phyloP scores from a whole-genome alignment of 2,888 invertebrate species.

The Hirtodrosophila duncani region DNA sequence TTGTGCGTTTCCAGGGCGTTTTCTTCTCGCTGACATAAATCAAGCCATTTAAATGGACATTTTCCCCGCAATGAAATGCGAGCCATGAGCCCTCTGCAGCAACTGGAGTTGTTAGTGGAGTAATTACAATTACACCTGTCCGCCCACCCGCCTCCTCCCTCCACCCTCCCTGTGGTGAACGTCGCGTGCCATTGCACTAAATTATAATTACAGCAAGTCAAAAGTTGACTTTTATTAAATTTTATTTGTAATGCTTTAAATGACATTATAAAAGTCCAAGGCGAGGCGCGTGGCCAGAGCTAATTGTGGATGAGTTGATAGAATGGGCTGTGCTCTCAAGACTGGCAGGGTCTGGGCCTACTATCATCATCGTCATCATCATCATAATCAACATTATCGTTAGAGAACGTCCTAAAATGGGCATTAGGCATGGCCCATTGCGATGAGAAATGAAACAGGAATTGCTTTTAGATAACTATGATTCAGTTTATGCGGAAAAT shows the following conservation, averaged over 20 bases:
- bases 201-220: conserved; percentile 65
- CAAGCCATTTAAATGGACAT: conserved; percentile 72
- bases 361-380: conserved; percentile 13
- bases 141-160: conserved; percentile 12
- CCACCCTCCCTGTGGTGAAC: conserved; percentile 4
- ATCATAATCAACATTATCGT: conserved; percentile 16
- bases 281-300: conserved; percentile 25
- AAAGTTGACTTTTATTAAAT: conserved; percentile 68
- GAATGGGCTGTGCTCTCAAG: neutral
- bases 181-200: conserved; percentile 63
- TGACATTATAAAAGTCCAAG: conserved; percentile 46
- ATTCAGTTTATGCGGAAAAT: too few relatives aligned
- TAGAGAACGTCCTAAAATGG: conserved; percentile 13
- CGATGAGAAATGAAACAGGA: conserved; percentile 10
- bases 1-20: conserved; percentile 22
- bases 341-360: neutral
- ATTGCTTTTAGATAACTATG: neutral
- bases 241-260: conserved; percentile 65
- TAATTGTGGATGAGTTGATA: conserved; percentile 35
- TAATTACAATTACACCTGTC: conserved; percentile 73
- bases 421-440: conserved; percentile 16
- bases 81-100: conserved; percentile 12
- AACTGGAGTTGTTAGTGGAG: conserved; percentile 24
- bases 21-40: conserved; percentile 62
- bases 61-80: conserved; percentile 48